Conservation (phyloP, 2,113 vertebrate species). For the Clupea harengus region DNA sequence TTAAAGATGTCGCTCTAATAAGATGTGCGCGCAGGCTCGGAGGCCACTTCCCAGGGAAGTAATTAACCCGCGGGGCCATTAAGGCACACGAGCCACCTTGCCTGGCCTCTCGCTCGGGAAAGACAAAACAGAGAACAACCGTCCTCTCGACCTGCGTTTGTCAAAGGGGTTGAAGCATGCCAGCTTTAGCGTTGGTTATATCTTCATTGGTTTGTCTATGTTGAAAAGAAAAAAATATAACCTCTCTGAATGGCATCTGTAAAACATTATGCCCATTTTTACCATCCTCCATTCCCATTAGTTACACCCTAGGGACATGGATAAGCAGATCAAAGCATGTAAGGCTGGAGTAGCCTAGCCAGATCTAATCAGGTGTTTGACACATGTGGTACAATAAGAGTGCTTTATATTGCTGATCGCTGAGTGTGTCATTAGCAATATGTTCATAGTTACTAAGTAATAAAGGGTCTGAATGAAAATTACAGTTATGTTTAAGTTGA, state of each 20-base stretch:
- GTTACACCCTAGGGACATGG: not conserved
- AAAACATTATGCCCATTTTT: not conserved
- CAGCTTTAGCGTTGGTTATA: not conserved
- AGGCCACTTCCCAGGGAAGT: not conserved
- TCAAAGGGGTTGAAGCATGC: not conserved
- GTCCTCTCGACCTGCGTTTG: not conserved
- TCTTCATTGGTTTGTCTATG: not conserved
- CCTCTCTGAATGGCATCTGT: not conserved
- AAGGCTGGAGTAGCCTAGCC: not conserved
- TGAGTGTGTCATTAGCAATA: not conserved
- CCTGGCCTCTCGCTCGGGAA: not conserved
- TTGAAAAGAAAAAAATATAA: not conserved
- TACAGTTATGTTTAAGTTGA: not conserved
- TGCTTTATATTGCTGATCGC: not conserved
- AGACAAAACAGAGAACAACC: not conserved
- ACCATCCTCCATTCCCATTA: not conserved
- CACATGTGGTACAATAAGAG: not conserved
- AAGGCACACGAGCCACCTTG: not conserved
- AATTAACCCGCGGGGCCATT: not conserved
- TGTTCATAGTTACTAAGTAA: not conserved
- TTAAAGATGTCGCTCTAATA: conserved; percentile 14
- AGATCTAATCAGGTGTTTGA: not conserved
- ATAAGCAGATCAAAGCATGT: not conserved
- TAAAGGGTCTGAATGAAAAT: not conserved
- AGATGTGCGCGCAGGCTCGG: not conserved